Evolutionary conservation across 2,113 vertebrate species (phyloP).

Genomic region (Sinocyclocheilus maitianheensis): DNA sequence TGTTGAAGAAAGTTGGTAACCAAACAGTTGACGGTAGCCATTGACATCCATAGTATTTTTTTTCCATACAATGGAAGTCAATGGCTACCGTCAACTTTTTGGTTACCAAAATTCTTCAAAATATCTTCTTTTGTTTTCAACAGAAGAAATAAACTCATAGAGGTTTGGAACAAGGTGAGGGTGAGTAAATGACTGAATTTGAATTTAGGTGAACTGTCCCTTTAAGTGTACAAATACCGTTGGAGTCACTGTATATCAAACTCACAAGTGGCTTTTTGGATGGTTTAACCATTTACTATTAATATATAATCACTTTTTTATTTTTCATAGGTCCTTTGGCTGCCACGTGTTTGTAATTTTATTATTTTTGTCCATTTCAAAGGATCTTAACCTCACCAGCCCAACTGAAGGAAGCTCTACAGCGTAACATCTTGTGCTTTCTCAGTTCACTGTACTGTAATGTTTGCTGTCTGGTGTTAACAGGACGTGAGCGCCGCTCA

Average conservation of each 20-base stretch:
- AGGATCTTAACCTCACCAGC: conserved; percentile 38
- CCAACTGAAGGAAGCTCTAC: conserved; percentile 45
- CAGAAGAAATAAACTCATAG: not conserved
- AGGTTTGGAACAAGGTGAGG: not conserved
- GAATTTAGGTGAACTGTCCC: not conserved
- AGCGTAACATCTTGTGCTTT: conserved; percentile 51
- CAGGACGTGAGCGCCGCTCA: conserved; percentile 10
- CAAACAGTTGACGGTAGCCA: not conserved
- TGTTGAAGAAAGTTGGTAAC: not conserved
- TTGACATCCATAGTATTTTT: not conserved
- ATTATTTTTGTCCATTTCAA: conserved; percentile 45
- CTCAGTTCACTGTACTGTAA: conserved; percentile 19
- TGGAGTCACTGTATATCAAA: not conserved
- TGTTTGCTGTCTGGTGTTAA: conserved; percentile 19
- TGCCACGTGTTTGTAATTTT: conserved; percentile 43
- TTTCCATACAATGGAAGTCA: not conserved
- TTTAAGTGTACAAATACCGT: not conserved
- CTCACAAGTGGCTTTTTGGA: conserved; percentile 53
- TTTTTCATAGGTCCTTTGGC: conserved; percentile 64
- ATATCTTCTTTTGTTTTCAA: not conserved
- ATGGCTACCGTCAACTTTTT: not conserved
- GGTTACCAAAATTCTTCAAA: not conserved
- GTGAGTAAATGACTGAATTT: not conserved
- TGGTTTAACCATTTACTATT: conserved; percentile 47
- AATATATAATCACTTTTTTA: conserved; percentile 55